Evolutionary conservation across 2,888 invertebrate genomes (phyloP), one percentile per base, ranked within the genome.

Genomic region (Poecilus cupreus): DNA sequence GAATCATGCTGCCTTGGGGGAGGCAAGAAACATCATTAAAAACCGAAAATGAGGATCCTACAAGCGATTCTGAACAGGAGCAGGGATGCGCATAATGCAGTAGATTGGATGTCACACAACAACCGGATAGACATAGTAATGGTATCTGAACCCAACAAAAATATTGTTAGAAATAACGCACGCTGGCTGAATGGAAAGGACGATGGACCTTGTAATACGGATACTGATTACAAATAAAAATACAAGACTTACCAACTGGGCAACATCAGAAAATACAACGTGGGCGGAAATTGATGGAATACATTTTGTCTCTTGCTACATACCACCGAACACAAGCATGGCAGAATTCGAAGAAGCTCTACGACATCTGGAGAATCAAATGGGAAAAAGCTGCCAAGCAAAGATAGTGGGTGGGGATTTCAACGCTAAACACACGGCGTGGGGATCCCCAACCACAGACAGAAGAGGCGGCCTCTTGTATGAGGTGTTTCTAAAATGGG

Each of bases 401-500:
- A 10, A 5, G 16, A 3, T 54, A 18, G 3, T 54, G 3, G 2
- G 3, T n/a, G 76, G 76, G n/a, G 76, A 76, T 18, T 54, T 76
- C 1, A 76, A 76, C 20, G 76, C 76, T 3, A 51, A 76, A 24
- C 6, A 22, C 24, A 20, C 8, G 3, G 8, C 3, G 3, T 76
- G 76, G 54, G 76, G 76, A 2, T 51, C 76, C 6, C 24, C 76
- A 13, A 16, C 3, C 16, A 74, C 49, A 10, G 74, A 74, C 13
- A 16, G 22, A 18, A 74, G 22, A 18, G 74, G 74, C 4, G 46
- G 16, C 1, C 3, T 20, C 10, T n/a, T 43, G 46, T 2, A 10
- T n/a, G 16, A 32, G 18, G 10, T 46, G 4, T 8, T 8, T 16
- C 3, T 11, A 6, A n/a, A 46, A 4, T 1, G n/a, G 5, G 6